phyloP scores from a whole-genome alignment of 2,888 invertebrate genomes.

The Drymonia ruficornis region DNA sequence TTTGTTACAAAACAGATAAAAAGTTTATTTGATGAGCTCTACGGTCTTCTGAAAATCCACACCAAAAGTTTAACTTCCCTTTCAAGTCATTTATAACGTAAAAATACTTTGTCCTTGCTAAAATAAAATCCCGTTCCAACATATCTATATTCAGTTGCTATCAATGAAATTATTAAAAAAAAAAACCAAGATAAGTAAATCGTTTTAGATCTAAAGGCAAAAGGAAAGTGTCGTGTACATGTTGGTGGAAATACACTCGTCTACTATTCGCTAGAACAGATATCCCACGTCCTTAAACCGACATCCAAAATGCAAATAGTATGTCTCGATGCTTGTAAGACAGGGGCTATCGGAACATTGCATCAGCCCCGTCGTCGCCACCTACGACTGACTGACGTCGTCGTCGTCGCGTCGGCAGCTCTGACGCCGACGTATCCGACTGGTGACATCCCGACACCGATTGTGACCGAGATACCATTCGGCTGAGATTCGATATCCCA shows the following conservation, averaged over 20 bases:
- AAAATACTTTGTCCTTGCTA: no score
- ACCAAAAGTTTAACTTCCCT: no score
- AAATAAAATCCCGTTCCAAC: no score
- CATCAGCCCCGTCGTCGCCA: slow-evolving; percentile 39
- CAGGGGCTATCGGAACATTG: slow-evolving; percentile 59
- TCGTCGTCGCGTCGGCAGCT: slow-evolving; percentile 34
- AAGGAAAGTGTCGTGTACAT: slow-evolving; percentile 13
- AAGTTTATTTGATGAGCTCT: no score
- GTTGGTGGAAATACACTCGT: slow-evolving; percentile 43
- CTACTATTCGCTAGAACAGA: slow-evolving; percentile 44
- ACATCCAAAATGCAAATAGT: slow-evolving; percentile 69
- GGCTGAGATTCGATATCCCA: slow-evolving; percentile 60
- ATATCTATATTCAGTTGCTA: background rate
- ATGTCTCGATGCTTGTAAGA: slow-evolving; percentile 63
- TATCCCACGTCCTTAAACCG: slow-evolving; percentile 51
- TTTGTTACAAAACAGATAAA: background rate
- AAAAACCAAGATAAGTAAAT: background rate
- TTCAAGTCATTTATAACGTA: no score
- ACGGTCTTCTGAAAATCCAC: no score
- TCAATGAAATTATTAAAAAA: background rate
- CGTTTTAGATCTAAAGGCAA: slow-evolving; percentile 9
- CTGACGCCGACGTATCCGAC: slow-evolving; percentile 44
- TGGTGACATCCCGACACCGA: slow-evolving; percentile 61
- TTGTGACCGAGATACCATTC: slow-evolving; percentile 68
- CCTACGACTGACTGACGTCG: slow-evolving; percentile 37